These are phyloP conservation scores for Syrmaticus mikado DNA, from an alignment of 2,113 vertebrate species.

Conservation along the genomic window DNA sequence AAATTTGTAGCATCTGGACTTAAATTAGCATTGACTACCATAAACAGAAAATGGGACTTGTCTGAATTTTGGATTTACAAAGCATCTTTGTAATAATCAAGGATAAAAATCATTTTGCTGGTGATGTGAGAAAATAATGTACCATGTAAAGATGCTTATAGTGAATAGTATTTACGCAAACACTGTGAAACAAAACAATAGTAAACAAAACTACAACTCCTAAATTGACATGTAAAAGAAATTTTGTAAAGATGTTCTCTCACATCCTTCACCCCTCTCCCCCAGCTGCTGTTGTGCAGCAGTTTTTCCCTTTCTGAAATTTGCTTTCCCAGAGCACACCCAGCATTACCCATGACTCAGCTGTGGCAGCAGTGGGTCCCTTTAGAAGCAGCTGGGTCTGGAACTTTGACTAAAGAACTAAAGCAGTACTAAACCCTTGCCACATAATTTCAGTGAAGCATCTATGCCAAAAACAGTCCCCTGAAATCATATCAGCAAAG, in stretches of 20 bases:
- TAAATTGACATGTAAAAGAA: neutral
- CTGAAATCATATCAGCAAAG: neutral
- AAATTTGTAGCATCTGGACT: neutral
- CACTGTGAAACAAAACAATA: neutral
- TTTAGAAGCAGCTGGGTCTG: neutral
- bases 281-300: neutral
- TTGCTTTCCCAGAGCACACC: neutral
- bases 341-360: neutral
- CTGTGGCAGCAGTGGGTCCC: neutral
- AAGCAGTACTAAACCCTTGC: neutral
- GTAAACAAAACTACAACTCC: neutral
- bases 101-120: too few species aligned
- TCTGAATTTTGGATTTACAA: neutral
- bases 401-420: too few species aligned
- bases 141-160: too few species aligned
- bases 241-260: neutral
- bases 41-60: neutral
- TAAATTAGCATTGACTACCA: neutral
- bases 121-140: too few species aligned
- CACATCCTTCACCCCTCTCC: neutral
- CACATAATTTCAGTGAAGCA: neutral
- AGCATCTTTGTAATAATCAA: too few species aligned
- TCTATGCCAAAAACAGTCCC: neutral
- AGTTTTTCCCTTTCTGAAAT: neutral
- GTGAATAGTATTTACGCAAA: too few species aligned